phyloP scores from a whole-genome alignment of 2,113 vertebrate genomes.

The Globicephala melas region DNA sequence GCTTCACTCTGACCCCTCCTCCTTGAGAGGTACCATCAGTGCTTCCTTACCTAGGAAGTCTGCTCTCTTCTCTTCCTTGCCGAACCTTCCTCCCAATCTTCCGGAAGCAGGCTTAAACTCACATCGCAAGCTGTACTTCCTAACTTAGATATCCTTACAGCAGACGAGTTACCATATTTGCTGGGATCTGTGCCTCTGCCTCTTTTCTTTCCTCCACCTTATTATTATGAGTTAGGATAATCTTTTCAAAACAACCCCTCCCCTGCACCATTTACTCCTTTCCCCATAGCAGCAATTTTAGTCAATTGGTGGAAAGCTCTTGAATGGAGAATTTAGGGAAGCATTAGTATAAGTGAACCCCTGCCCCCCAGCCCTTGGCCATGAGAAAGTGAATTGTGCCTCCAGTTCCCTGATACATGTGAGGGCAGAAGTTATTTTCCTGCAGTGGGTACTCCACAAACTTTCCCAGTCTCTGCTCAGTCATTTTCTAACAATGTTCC shows the following conservation, averaged over 20 bases:
- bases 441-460: background rate
- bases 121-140: background rate
- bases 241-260: background rate
- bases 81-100: background rate
- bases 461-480: background rate
- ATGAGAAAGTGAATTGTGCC: background rate
- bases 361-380: rapidly evolving
- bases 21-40: background rate
- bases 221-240: background rate
- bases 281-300: background rate
- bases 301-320: background rate
- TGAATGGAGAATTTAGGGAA: background rate
- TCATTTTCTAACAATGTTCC: background rate
- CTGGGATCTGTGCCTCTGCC: background rate
- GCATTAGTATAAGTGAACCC: background rate
- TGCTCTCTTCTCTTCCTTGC: background rate
- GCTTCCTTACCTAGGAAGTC: background rate
- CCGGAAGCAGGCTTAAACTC: background rate
- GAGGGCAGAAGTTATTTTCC: background rate
- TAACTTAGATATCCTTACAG: background rate
- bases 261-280: background rate
- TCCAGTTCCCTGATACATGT: background rate
- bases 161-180: background rate
- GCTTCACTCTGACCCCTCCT: background rate
- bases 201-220: background rate